Conservation (phyloP, 2,113 vertebrate genomes). For the Oncorhynchus tshawytscha region DNA sequence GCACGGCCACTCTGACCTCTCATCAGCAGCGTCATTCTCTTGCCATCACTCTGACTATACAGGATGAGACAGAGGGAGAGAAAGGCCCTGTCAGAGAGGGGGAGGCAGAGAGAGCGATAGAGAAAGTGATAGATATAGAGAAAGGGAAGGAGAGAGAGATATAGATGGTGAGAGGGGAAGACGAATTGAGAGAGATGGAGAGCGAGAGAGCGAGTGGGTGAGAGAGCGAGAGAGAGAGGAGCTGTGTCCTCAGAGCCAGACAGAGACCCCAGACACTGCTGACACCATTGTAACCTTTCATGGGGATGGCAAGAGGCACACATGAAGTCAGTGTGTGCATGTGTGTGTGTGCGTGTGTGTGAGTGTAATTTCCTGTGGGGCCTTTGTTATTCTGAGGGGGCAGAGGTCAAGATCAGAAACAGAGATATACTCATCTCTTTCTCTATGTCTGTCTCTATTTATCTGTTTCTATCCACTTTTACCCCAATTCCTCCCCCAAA, state of each 20-base stretch:
- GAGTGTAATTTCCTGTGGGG: slow-evolving; percentile 52
- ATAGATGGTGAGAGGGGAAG: neutral
- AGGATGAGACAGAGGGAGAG: too few relatives aligned
- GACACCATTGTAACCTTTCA: slow-evolving; percentile 50
- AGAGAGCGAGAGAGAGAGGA: neutral
- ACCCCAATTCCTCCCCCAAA: too few relatives aligned
- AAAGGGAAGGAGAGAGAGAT: neutral
- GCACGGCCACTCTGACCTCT: too few relatives aligned
- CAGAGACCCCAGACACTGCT: slow-evolving; percentile 28
- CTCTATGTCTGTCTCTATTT: too few relatives aligned
- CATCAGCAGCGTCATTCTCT: too few relatives aligned
- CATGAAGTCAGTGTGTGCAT: slow-evolving; percentile 48
- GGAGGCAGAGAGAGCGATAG: neutral
- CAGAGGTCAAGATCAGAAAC: neutral
- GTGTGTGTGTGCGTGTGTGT: neutral
- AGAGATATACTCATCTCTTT: neutral
- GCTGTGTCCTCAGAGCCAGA: slow-evolving; percentile 33
- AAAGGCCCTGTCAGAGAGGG: neutral
- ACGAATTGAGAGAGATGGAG: neutral
- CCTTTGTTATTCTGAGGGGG: neutral
- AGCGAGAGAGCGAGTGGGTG: neutral
- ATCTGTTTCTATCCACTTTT: neutral
- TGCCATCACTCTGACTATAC: neutral
- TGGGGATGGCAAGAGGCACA: slow-evolving; percentile 32
- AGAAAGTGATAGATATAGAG: neutral